Conservation (phyloP, 37 sponge, comb jelly and placozoan species). For the Cliona cf. orientalis region DNA sequence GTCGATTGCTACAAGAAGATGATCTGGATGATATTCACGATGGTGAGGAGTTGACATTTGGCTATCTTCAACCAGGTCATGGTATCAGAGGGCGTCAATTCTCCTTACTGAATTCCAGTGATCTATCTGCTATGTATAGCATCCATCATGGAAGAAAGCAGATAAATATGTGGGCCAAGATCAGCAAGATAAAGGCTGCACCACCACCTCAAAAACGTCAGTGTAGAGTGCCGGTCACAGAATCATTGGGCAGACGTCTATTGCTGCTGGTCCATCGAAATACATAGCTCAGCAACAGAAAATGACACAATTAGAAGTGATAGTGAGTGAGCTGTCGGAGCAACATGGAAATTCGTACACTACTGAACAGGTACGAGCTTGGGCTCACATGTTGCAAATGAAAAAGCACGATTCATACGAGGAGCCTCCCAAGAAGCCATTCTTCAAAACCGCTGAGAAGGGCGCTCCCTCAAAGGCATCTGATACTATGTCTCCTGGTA, state of each 20-base stretch:
- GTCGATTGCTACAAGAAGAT: not conserved
- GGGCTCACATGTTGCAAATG: conserved; percentile 61
- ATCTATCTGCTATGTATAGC: conserved; percentile 21
- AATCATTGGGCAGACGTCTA: too few species aligned
- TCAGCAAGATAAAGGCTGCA: not conserved
- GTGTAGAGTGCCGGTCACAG: not conserved
- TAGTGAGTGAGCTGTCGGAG: conserved; percentile 29
- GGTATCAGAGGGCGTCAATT: conserved; percentile 30
- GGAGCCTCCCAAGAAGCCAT: conserved; percentile 49
- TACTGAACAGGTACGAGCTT: conserved; percentile 45
- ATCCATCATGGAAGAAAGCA: not conserved
- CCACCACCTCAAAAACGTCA: conserved; percentile 8
- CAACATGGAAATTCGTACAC: conserved; percentile 12
- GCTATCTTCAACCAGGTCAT: conserved; percentile 45
- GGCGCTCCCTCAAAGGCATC: not conserved
- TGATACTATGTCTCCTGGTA: conserved; percentile 29
- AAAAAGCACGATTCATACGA: conserved; percentile 47
- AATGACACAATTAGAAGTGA: conserved; percentile 43
- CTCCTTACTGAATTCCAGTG: not conserved
- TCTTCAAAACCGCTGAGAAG: not conserved
- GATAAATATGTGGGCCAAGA: conserved; percentile 18
- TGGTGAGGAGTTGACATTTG: conserved; percentile 6
- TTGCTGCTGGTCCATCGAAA: not conserved
- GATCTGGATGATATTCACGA: not conserved
- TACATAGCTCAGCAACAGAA: conserved; percentile 18